Evolutionary conservation across 2,888 invertebrate species (phyloP).

Genomic region (Synergus japonicus): DNA sequence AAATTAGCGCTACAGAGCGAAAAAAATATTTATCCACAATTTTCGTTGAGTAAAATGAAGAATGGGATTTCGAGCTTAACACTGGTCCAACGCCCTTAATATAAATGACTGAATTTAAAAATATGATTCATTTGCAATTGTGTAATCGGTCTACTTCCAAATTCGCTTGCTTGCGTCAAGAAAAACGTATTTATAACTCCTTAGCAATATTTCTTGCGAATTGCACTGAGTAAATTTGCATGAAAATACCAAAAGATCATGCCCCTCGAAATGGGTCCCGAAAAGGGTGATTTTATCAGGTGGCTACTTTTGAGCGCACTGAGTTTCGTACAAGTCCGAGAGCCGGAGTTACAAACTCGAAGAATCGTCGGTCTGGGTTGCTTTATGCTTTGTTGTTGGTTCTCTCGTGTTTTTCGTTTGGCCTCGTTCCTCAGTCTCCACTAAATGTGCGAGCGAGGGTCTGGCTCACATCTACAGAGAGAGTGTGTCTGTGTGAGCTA

Average conservation of each 20-base stretch:
- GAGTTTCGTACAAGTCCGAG: not conserved
- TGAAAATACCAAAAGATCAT: constrained; percentile 25
- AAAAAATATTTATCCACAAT: too few species aligned
- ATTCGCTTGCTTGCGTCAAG: not conserved
- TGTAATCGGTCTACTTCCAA: too few species aligned
- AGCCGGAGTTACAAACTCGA: not conserved
- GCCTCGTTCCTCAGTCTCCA: constrained; percentile 22
- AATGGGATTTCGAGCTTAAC: too few species aligned
- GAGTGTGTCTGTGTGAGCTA: not conserved
- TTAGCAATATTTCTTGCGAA: not conserved
- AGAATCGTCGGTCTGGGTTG: not conserved
- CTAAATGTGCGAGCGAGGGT: not conserved
- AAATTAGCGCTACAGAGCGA: too few species aligned
- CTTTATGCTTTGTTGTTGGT: constrained; percentile 28
- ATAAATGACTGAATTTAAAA: too few species aligned
- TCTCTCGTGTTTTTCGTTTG: constrained; percentile 25
- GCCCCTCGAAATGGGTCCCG: constrained; percentile 29
- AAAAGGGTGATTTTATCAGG: constrained; percentile 23
- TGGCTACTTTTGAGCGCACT: constrained; percentile 4
- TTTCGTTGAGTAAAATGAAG: too few species aligned
- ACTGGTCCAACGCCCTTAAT: too few species aligned
- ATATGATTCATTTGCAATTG: too few species aligned
- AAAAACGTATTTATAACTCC: not conserved
- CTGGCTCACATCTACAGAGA: not conserved
- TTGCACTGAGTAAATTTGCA: not conserved